phyloP scores from a whole-genome alignment of 1,140 invertebrate genomes.

The Saxidomus purpurata region DNA sequence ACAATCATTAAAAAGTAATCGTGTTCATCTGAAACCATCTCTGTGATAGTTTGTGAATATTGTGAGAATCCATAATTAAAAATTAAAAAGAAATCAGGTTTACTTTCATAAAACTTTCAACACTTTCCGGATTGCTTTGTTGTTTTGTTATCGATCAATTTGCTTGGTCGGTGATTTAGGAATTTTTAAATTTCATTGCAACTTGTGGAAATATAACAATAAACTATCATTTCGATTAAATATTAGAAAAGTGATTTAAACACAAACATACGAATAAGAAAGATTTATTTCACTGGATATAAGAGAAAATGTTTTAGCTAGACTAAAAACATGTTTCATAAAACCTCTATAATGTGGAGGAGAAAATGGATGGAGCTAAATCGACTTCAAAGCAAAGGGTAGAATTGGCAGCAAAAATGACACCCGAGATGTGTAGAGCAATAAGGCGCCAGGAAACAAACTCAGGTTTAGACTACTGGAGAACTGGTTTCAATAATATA shows the following conservation, averaged over 20 bases:
- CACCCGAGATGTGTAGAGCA: slow-evolving; percentile 42
- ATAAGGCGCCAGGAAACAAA: slow-evolving; percentile 43
- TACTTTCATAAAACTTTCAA: neutral
- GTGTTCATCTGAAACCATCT: slow-evolving; percentile 21
- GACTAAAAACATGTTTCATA: too few relatives aligned
- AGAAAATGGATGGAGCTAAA: neutral
- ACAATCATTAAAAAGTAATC: neutral
- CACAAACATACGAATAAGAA: too few relatives aligned
- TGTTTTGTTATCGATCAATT: too few relatives aligned
- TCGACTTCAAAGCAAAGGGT: neutral
- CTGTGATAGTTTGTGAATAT: neutral
- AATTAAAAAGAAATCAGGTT: neutral
- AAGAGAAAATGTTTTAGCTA: too few relatives aligned
- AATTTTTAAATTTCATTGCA: too few relatives aligned
- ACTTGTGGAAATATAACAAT: too few relatives aligned
- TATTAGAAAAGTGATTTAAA: too few relatives aligned
- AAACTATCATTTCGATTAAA: too few relatives aligned
- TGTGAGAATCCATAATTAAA: too few relatives aligned
- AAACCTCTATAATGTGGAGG: neutral
- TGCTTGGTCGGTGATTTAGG: too few relatives aligned
- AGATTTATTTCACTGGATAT: too few relatives aligned
- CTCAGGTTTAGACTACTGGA: slow-evolving; percentile 46
- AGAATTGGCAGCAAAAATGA: slow-evolving; percentile 19
- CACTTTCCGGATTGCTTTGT: too few relatives aligned
- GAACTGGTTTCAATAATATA: neutral